Evolutionary conservation across 2,888 invertebrate species (phyloP), one percentile per base, ranked within the genome.

Genomic region (Diarsia mendica): DNA sequence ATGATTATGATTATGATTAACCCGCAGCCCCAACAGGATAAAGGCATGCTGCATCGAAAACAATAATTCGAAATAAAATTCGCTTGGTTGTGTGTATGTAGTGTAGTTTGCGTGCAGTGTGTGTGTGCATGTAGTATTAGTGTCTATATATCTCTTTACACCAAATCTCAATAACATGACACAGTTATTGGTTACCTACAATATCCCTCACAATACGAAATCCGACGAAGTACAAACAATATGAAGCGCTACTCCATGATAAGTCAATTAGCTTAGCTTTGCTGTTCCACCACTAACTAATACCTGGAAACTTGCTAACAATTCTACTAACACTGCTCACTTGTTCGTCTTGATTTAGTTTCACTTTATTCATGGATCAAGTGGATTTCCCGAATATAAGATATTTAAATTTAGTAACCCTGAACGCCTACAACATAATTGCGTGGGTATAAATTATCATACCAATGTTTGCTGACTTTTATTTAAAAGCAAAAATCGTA

Each of bases 261-360:
- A 66, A 69, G 33, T 55, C 46, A 51, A 51, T 33, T 51, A 58
- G 75, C 48, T 48, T 61, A n/a, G 39, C 67, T 55, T 58, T 3
- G 63, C 48, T 39, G n/a, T 69, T 49, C 8, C 64, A 49, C 61
- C 23, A 55, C 23, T 44, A 39, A 33, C 63, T 64, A 74, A 64
- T 66, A 66, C 53, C 79, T 69, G 44, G 18, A 15, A 70, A 70
- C 61, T 67, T 28, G 39, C 48, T 11, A 51, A 28, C 58, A 48
- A 67, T 20, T 23, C 44, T 11, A 33, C 23, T 13, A 51, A 15
- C 20, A 44, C 53, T 49, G 9, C 18, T 48, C n/a, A 79, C 15
- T 61, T 20, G 28, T 53, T 63, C 28, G 23, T 63, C 20, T 33
- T 9, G n/a, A 63, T 55, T n/a, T 15, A 53, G 11, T 53, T 23